phyloP scores from a whole-genome alignment of 2,113 vertebrate species.

The Myanophis thanlyinensis region DNA sequence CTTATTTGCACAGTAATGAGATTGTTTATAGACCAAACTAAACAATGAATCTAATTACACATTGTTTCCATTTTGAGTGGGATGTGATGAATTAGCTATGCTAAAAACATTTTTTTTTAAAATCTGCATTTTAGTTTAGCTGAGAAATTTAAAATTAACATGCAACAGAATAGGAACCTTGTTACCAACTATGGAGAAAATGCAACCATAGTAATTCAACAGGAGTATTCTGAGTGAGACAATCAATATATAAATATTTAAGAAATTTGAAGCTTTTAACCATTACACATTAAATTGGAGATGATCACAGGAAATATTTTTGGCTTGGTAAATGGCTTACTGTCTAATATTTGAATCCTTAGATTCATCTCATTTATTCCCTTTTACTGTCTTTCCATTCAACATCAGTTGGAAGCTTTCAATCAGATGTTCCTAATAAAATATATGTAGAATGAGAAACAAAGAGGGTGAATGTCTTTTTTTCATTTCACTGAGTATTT shows the following conservation, averaged over 20 bases:
- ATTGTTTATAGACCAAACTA: not conserved
- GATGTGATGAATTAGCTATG: not conserved
- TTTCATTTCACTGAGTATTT: not conserved
- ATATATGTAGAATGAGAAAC: not conserved
- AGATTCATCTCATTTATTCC: not conserved
- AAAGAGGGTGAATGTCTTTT: not conserved
- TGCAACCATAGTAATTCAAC: not conserved
- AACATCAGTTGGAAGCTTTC: not conserved
- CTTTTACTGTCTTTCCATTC: not conserved
- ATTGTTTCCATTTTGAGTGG: not conserved
- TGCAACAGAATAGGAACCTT: not conserved
- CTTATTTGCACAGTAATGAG: not conserved
- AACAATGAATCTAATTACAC: not conserved
- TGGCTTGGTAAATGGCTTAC: not conserved
- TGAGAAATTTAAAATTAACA: not conserved
- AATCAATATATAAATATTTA: not conserved
- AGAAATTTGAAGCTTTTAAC: not conserved
- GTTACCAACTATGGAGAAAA: not conserved
- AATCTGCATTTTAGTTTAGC: not conserved
- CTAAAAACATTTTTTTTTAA: not conserved
- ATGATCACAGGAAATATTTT: not conserved
- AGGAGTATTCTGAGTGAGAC: not conserved
- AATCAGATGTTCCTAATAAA: not conserved
- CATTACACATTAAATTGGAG: not conserved
- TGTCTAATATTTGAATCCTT: not conserved